Base-by-base conservation (phyloP, 2,797 vertebrate species). In the Enteromius anoplus region DNA sequence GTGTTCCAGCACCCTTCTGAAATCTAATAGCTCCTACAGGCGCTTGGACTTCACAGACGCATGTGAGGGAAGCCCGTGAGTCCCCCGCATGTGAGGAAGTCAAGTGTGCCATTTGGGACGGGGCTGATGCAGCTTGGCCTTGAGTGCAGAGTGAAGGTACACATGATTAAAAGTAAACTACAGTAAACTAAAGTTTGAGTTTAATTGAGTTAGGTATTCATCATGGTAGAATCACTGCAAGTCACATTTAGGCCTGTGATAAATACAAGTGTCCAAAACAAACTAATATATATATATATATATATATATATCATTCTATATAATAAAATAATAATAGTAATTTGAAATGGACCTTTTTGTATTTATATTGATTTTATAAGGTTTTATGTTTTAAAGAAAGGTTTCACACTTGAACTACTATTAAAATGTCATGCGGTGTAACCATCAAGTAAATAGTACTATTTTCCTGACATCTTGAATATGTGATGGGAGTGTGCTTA, bases 51-150 rank as follows among this genome's bases (percentile, higher is more conserved):
- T 73, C 49, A 53, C 47, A 32, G 45, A 51, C 26, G 1, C 45
- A 12, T 72, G 47, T 51, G 70, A 51, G 60, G 26, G 60, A 64
- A 64, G 60, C 60, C 58, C 5, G 23, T 62, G 58, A 60, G 10
- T 60, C 55, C 55, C n/a, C n/a, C 49, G 1, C 55, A 26, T 23
- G 58, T 62, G 60, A 32, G 26, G 26, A 64, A 64, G 70, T 73
- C 26, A 73, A 73, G 70, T 34, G 71, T 73, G 10, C 71, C 71
- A 73, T 73, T 73, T 73, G 71, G 71, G 17, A 53, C 29, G 3
- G 19, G 26, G 17, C 45, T 49, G 32, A 53, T 73, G 5, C 32
- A 51, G 29, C 71, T n/a, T 21, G 51, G 49, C 71, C 29, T 73
- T 73, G 29, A 53, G 29, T 53, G 71, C 29, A 11, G 32, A 7